These are phyloP conservation scores for Lordiphosa fenestrarum DNA, from an alignment of 2,888 invertebrate genomes.

Conservation along the genomic window DNA sequence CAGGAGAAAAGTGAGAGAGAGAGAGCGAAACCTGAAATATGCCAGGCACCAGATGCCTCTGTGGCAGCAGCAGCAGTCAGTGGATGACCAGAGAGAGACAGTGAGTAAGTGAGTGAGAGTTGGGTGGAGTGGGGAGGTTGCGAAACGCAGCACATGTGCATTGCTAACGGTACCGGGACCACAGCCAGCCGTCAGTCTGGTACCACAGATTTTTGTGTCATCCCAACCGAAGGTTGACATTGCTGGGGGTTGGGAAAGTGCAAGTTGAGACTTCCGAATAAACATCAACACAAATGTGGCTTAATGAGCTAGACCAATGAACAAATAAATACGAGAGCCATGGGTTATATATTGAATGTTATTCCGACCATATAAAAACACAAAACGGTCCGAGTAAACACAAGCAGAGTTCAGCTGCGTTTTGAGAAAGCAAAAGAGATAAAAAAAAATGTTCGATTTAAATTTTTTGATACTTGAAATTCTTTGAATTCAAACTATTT, in stretches of 20 bases:
- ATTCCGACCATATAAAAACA: no score
- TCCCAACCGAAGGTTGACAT: conserved; percentile 22
- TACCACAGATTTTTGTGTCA: conserved; percentile 47
- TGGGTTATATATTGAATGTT: no score
- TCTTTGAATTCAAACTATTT: no score
- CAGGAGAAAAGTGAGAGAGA: conserved; percentile 7
- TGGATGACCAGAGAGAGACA: conserved; percentile 11
- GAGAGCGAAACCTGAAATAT: conserved; percentile 48
- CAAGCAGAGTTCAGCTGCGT: no score
- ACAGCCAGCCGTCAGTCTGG: conserved; percentile 45
- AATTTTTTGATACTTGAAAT: no score
- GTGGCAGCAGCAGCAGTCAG: no score
- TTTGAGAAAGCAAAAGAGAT: conserved; percentile 2
- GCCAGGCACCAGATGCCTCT: conserved; percentile 31
- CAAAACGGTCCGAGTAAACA: no score
- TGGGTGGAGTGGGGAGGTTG: conserved; percentile 32
- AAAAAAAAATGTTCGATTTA: no score
- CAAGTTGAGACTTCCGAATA: conserved; percentile 6
- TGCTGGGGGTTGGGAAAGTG: conserved; percentile 27
- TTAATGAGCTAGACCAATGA: conserved; percentile 1
- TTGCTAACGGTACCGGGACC: conserved; percentile 7
- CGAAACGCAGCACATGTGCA: conserved; percentile 65
- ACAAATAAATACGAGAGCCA: background rate
- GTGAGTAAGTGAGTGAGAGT: conserved; percentile 2
- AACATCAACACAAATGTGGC: background rate